These are phyloP conservation scores for Papilio glaucus DNA, from an alignment of 1,140 invertebrate species.

Conservation along the genomic window DNA sequence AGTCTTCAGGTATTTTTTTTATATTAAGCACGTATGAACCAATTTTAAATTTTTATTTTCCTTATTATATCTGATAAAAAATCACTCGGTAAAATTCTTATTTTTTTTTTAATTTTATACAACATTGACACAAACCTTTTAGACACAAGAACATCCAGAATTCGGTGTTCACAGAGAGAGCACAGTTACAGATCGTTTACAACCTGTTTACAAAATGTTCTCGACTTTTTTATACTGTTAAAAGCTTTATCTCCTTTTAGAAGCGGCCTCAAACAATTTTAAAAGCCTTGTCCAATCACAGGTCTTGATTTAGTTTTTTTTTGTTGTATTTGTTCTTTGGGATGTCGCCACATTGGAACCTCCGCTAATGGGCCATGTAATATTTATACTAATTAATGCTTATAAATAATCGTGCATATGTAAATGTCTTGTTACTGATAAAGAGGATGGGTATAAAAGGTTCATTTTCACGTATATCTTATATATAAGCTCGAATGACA, in stretches of 20 bases:
- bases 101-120: slow-evolving; percentile 28
- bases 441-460: not conserved
- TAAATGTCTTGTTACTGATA: slow-evolving; percentile 32
- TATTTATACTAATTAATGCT: slow-evolving; percentile 67
- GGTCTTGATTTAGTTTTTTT: slow-evolving; percentile 59
- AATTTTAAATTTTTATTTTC: too few species aligned
- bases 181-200: slow-evolving; percentile 61
- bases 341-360: slow-evolving; percentile 45
- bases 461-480: not conserved
- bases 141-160: not conserved
- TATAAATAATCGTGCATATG: slow-evolving; percentile 43
- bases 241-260: slow-evolving; percentile 73
- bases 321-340: slow-evolving; percentile 47
- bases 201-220: slow-evolving; percentile 76
- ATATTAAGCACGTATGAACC: too few species aligned
- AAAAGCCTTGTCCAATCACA: slow-evolving; percentile 62
- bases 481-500: too few species aligned
- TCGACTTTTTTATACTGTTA: slow-evolving; percentile 67
- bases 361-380: slow-evolving; percentile 66
- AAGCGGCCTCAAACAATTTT: slow-evolving; percentile 72
- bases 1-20: too few species aligned
- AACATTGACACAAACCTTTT: not conserved
- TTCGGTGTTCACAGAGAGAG: slow-evolving; percentile 11
- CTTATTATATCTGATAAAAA: too few species aligned
- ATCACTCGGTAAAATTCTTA: too few species aligned